Conservation (phyloP, 2,888 invertebrate genomes). For the Halictus quadricinctus region DNA sequence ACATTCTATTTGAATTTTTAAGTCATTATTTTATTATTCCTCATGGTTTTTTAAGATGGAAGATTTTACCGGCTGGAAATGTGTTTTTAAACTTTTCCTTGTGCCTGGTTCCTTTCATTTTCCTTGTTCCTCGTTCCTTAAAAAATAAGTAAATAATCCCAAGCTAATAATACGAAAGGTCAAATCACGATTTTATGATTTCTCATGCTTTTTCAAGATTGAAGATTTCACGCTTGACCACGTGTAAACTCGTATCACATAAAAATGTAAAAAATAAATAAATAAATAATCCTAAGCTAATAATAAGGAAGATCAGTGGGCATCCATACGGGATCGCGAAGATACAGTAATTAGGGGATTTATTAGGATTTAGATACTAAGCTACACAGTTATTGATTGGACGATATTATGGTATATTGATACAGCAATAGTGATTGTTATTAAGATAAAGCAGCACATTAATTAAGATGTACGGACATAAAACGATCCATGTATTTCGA, state of each 20-base stretch:
- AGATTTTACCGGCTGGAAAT: too few species aligned
- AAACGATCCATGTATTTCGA: background rate
- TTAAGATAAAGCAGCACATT: background rate
- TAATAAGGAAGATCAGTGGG: background rate
- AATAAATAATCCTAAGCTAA: background rate
- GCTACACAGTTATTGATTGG: constrained; percentile 1
- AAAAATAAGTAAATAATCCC: background rate
- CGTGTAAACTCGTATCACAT: background rate
- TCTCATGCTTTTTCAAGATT: background rate
- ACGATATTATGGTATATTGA: background rate
- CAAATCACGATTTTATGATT: background rate
- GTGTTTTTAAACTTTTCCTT: too few species aligned
- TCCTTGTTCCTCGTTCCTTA: too few species aligned
- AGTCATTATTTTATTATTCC: too few species aligned
- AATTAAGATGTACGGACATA: background rate
- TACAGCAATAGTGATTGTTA: constrained; percentile 1
- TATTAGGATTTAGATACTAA: background rate
- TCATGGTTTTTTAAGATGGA: too few species aligned
- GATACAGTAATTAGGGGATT: background rate
- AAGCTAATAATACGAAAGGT: background rate
- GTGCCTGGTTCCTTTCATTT: too few species aligned
- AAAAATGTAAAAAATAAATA: background rate
- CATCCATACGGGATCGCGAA: background rate
- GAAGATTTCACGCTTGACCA: too few species aligned
- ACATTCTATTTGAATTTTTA: too few species aligned